Evolutionary conservation across 2,113 vertebrate genomes (phyloP), one percentile per base, ranked within the genome.

Genomic region (Lycocorax pyrrhopterus): DNA sequence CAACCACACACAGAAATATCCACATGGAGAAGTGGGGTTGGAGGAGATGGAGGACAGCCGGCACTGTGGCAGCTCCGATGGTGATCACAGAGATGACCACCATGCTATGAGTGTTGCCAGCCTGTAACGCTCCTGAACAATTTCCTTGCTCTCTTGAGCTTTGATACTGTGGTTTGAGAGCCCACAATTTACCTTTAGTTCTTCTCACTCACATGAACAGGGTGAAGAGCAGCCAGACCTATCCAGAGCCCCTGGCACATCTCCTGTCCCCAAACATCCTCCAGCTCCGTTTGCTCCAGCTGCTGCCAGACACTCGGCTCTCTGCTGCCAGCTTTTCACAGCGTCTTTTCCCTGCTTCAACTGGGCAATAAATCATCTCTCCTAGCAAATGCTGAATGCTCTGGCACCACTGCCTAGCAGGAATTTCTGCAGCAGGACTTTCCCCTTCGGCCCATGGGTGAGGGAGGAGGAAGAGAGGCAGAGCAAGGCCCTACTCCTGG

Each of bases 11-110:
- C 1, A 58, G 13, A 47, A 72, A 23, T 12, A 43, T 11, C 10
- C 53, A 8, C 0, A 1, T 12, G n/a, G 33, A 67, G 47, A 27
- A 47, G 58, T 1, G 17, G 26, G 22, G 47, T 2, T 29, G 20
- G 37, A 77, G 49, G 29, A 39, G 29, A 23, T 0, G 0, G 35
- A 46, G 35, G 23, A 22, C 0, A 0, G 26, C 12, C 1, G 7
- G 27, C 6, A 9, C 44, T 52, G 62, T 0, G 1, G 64, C 73
- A 37, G 33, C 55, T 33, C 33, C 5, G 8, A 7, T 0, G 15
- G 32, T 43, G 46, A 49, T 5, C 35, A 35, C 1, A 10, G 44
- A 64, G 59, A 8, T 29, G 8, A 55, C 6, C 49, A 37, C 13
- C 12, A 9, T 21, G 41, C 39, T 53, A 0, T 1, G 3, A 69